Conservation (phyloP, 2,888 invertebrate genomes). For the Pecten maximus region DNA sequence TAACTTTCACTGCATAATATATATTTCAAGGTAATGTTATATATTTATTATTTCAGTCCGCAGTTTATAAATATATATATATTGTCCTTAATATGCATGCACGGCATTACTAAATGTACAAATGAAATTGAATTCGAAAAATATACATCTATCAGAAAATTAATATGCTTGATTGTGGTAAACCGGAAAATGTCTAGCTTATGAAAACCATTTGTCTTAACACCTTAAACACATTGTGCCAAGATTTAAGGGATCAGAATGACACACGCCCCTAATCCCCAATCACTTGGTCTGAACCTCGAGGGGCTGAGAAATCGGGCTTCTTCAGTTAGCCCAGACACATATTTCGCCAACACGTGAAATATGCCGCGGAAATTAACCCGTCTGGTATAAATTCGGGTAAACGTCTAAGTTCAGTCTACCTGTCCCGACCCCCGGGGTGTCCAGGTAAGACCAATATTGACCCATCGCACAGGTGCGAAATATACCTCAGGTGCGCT, state of each 20-base stretch:
- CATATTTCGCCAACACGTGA: neutral
- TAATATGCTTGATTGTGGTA: neutral
- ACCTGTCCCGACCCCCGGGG: constrained; percentile 23
- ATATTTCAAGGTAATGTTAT: too few relatives aligned
- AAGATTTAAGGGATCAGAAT: constrained; percentile 7
- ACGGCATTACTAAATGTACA: too few relatives aligned
- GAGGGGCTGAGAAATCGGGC: neutral
- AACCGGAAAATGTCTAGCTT: neutral
- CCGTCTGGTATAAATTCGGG: neutral
- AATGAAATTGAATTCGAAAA: too few relatives aligned
- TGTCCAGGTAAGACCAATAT: neutral
- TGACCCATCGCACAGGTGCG: constrained; percentile 35
- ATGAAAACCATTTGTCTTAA: constrained; percentile 6
- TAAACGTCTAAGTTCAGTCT: neutral
- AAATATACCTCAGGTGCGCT: neutral
- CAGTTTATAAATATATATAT: too few relatives aligned
- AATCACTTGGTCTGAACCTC: constrained; percentile 27
- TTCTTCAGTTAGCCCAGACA: neutral
- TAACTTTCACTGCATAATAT: too few relatives aligned
- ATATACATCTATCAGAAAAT: neutral
- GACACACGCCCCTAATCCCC: constrained; percentile 22
- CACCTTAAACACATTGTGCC: neutral
- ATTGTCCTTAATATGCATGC: too few relatives aligned
- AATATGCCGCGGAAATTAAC: neutral
- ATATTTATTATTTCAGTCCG: too few relatives aligned